phyloP scores from a whole-genome alignment of 2,113 vertebrate species.

The Lethenteron reissneri region DNA sequence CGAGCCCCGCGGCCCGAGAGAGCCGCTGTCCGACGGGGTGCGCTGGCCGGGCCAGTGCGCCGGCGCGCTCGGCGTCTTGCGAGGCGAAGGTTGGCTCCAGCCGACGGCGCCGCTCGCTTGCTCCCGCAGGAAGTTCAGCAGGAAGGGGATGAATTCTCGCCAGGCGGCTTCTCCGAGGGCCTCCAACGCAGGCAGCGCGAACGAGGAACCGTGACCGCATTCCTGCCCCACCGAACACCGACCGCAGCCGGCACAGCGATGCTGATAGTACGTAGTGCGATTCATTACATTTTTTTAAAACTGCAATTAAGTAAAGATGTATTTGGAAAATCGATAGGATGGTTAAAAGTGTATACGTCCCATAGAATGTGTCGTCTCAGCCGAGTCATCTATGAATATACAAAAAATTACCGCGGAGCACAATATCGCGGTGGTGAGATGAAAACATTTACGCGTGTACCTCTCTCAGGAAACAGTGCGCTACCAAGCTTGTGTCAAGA shows the following conservation, averaged over 20 bases:
- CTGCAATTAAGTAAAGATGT: not conserved
- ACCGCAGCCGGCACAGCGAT: not conserved
- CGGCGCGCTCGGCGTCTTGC: constrained; percentile 46
- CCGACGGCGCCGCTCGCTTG: constrained; percentile 64
- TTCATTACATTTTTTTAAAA: not conserved
- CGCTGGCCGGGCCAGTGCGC: constrained; percentile 14
- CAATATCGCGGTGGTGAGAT: too few relatives aligned
- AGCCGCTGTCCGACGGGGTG: too few relatives aligned
- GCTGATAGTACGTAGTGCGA: not conserved
- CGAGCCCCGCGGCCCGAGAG: too few relatives aligned
- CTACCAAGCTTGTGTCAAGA: too few relatives aligned
- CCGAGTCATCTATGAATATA: too few relatives aligned
- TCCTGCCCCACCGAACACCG: constrained; percentile 23
- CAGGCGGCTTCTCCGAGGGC: constrained; percentile 7
- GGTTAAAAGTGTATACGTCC: too few relatives aligned
- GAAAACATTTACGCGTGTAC: too few relatives aligned
- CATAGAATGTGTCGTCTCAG: too few relatives aligned
- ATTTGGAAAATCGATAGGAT: not conserved
- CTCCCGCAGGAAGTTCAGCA: constrained; percentile 76
- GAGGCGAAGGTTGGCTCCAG: constrained; percentile 66
- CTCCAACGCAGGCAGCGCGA: constrained; percentile 22
- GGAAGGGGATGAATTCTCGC: constrained; percentile 72
- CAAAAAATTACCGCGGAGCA: too few relatives aligned
- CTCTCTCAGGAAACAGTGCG: too few relatives aligned
- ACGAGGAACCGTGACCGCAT: constrained; percentile 15